Conservation (phyloP, 2,888 invertebrate genomes). For the Dryomyza anilis region DNA sequence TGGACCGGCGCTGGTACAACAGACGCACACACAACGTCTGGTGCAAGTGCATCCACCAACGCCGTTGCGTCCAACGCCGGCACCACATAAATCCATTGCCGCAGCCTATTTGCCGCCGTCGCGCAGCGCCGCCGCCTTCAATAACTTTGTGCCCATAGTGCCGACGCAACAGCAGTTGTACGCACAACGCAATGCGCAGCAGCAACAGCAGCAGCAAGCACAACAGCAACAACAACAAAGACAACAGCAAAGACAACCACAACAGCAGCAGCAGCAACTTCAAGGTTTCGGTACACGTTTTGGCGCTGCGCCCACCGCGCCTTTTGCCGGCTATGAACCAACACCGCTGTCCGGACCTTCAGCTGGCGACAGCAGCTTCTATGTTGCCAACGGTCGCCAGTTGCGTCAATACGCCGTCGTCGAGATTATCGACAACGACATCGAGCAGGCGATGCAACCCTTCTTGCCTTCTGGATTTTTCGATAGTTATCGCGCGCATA, state of each 20-base stretch:
- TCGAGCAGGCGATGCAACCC: slow-evolving; percentile 47
- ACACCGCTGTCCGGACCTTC: slow-evolving; percentile 8
- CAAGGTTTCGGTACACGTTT: background rate
- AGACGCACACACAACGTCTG: slow-evolving; percentile 25
- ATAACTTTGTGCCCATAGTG: too few relatives aligned
- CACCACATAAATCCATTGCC: slow-evolving; percentile 31
- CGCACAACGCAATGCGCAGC: slow-evolving; percentile 26
- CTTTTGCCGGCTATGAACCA: slow-evolving; percentile 46
- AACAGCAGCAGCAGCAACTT: background rate
- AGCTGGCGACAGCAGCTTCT: slow-evolving; percentile 43
- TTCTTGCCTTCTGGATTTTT: slow-evolving; percentile 48
- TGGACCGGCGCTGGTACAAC: slow-evolving; percentile 18
- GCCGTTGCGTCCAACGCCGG: slow-evolving; percentile 8
- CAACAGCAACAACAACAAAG: too few relatives aligned
- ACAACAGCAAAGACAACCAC: background rate
- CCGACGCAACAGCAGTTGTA: background rate
- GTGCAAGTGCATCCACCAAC: slow-evolving; percentile 34
- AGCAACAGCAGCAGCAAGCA: too few relatives aligned
- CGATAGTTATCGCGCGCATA: slow-evolving; percentile 46
- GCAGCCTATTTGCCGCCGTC: background rate
- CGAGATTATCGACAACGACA: slow-evolving; percentile 58
- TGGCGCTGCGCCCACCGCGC: slow-evolving; percentile 19
- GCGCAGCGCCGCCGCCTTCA: background rate
- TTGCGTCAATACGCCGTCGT: slow-evolving; percentile 60
- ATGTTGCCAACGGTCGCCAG: slow-evolving; percentile 53